Evolutionary conservation across 92 coral and sea anemone species (phyloP).

Genomic region (Anthopleura xanthogrammica): DNA sequence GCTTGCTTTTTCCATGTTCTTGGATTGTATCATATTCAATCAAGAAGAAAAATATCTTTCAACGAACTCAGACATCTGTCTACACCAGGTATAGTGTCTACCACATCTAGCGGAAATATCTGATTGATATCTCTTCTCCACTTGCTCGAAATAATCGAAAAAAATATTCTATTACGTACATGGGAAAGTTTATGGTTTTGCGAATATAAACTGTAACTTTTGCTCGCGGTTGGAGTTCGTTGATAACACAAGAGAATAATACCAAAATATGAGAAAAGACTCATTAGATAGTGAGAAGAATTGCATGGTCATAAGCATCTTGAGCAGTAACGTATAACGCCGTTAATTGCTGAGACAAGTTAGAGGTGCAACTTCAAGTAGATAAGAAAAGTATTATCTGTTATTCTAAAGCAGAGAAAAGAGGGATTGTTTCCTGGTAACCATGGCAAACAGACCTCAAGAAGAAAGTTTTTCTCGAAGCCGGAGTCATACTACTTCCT

Average conservation of each 20-base stretch:
- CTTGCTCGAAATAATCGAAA: background rate
- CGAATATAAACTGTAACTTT: background rate
- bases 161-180: background rate
- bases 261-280: too few relatives aligned
- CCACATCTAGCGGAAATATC: background rate
- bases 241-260: too few relatives aligned
- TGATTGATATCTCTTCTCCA: background rate
- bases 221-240: background rate
- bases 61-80: background rate
- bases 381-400: background rate
- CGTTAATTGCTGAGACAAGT: background rate
- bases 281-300: too few relatives aligned
- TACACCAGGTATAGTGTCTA: background rate
- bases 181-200: background rate
- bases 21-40: background rate
- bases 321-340: background rate
- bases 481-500: slow-evolving; percentile 19
- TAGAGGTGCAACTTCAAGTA: background rate
- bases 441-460: background rate
- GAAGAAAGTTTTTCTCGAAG: background rate
- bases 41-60: slow-evolving; percentile 1
- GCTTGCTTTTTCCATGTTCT: too few relatives aligned
- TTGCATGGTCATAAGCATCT: background rate
- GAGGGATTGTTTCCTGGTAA: background rate
- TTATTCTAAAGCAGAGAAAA: background rate